Base-by-base conservation (phyloP, 2,113 vertebrate species). In the Stigmatopora argus region DNA sequence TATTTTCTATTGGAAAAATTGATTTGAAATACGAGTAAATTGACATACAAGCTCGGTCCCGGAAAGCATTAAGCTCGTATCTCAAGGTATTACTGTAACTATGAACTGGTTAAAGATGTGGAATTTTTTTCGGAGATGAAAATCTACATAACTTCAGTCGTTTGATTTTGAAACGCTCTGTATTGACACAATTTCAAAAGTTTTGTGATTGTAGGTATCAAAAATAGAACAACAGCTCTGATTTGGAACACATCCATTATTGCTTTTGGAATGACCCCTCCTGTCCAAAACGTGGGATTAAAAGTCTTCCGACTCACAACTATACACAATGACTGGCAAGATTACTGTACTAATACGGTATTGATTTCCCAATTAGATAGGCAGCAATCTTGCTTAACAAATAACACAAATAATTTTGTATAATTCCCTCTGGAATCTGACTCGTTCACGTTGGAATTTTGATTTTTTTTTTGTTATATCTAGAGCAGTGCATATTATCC, bases 301-400 rank as follows among this genome's bases (percentile, higher is more conserved):
- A 67, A 78, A 57, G 69, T 65, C 79, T 82, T 85, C 84, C 80
- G 80, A 66, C 74, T 47, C 66, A 77, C 69, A 77, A 75, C 70
- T 75, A 71, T 72, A 78, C 77, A 78, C 73, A 80, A 78, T 73
- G 63, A 79, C 80, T 72, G 67, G 61, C 64, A 53, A 81, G 78
- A 77, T 76, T 81, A 80, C 72, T 71, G 87, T 78, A 79, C 80
- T 85, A 89, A 91, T 90, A 81, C 83, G 83, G 65, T 90, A 90
- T 86, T 82, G 86, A 91, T 90, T 88, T 90, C 83, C 85, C 90
- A 87, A 83, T 90, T 87, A 89, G 83, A 65, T 74, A 75, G 73
- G 63, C 72, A 71, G 77, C 66, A 77, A 73, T 83, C 77, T 81
- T 77, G 67, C 73, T 74, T 72, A 53, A 60, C 66, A 78, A 77